These are phyloP conservation scores for Dendropsophus ebraccatus DNA, from an alignment of 2,113 vertebrate species.

Conservation along the genomic window DNA sequence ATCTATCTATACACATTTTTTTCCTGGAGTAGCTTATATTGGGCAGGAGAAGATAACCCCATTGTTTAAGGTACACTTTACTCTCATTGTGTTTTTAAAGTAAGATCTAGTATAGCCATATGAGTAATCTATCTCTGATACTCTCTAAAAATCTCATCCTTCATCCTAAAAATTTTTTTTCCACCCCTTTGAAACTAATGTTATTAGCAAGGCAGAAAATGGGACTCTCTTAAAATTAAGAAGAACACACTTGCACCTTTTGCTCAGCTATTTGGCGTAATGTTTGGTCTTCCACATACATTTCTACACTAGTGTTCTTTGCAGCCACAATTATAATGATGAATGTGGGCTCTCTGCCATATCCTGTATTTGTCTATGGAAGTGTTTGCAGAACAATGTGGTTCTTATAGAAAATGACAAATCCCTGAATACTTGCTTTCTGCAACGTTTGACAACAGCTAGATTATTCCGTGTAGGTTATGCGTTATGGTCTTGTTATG, in stretches of 20 bases:
- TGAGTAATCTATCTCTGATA: not conserved
- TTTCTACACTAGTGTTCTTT: conserved; percentile 3
- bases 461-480: not conserved
- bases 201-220: not conserved
- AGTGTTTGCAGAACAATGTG: conserved; percentile 40
- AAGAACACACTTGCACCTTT: not conserved
- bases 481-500: not conserved
- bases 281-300: not conserved
- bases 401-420: conserved; percentile 9
- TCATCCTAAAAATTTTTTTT: not conserved
- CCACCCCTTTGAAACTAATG: too few species aligned
- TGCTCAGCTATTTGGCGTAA: not conserved
- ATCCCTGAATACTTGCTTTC: not conserved
- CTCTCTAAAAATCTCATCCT: not conserved
- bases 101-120: not conserved
- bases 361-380: conserved; percentile 33
- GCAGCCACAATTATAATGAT: conserved; percentile 22
- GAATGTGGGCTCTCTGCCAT: conserved; percentile 18
- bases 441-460: not conserved
- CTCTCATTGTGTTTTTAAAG: too few species aligned
- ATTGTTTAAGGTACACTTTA: too few species aligned
- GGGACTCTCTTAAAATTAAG: not conserved
- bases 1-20: too few species aligned
- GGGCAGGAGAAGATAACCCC: too few species aligned
- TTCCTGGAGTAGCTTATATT: too few species aligned